A percentile compares a stretch with the other conserved stretches of the same genome.
phyloP scores from a whole-genome alignment of 1,140 invertebrate species.

The Drosophila kikkawai region DNA sequence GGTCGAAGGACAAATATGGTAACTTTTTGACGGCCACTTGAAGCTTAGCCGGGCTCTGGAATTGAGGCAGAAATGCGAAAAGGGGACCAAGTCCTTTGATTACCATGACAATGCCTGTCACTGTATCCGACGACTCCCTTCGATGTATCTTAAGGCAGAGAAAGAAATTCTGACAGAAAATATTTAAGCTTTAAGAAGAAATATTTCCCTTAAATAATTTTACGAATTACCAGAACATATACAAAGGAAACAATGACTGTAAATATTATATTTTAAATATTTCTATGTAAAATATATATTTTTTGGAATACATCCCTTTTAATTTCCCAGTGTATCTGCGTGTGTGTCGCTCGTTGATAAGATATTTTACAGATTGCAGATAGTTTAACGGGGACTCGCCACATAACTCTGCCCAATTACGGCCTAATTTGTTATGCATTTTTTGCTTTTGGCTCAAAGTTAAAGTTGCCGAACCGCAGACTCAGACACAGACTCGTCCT shows the following conservation, averaged over 20 bases:
- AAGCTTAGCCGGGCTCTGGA: conserved; percentile 54
- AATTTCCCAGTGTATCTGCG: conserved; percentile 4
- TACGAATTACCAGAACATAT: too few species aligned
- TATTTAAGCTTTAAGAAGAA: too few species aligned
- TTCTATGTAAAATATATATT: neutral
- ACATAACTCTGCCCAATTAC: conserved; percentile 71
- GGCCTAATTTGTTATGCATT: conserved; percentile 70
- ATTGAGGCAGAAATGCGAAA: conserved; percentile 54
- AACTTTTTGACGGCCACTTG: conserved; percentile 68
- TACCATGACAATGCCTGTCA: conserved; percentile 66
- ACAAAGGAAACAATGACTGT: too few species aligned
- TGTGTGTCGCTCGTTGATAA: conserved; percentile 46
- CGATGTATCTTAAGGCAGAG: conserved; percentile 3
- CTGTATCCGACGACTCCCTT: conserved; percentile 11
- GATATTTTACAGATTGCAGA: conserved; percentile 64
- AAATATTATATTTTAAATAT: neutral
- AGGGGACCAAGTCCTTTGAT: conserved; percentile 60
- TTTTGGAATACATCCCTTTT: neutral
- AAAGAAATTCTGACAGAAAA: neutral
- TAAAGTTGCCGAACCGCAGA: conserved; percentile 61
- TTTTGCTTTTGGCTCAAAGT: conserved; percentile 47
- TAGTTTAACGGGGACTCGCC: conserved; percentile 30
- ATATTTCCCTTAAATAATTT: neutral
- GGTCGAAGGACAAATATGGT: conserved; percentile 49
- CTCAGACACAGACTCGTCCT: conserved; percentile 33